Percentiles rank a stretch among this genome's conserved stretches.
These are phyloP conservation scores for Calypte anna DNA, from an alignment of 2,113 vertebrate genomes.

Conservation along the genomic window DNA sequence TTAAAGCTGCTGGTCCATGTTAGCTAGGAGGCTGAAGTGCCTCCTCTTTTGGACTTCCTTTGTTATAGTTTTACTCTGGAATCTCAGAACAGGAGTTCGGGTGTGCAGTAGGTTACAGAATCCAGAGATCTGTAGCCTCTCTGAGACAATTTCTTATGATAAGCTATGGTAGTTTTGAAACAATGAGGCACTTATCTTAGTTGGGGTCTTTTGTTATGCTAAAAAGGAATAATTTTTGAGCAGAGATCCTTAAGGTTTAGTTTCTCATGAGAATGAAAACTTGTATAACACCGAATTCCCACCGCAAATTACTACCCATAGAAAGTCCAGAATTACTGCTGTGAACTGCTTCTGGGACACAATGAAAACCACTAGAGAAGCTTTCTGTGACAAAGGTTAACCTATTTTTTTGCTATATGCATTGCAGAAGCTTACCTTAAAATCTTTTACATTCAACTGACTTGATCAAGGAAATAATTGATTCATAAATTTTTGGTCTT, in stretches of 20 bases:
- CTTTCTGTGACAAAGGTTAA: not conserved
- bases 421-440: not conserved
- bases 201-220: not conserved
- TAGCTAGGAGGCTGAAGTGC: not conserved
- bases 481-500: not conserved
- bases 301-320: not conserved
- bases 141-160: not conserved
- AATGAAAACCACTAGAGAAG: not conserved
- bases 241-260: not conserved
- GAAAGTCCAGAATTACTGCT: not conserved
- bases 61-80: not conserved
- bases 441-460: not conserved
- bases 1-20: not conserved
- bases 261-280: not conserved
- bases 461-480: not conserved
- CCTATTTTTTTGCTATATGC: not conserved
- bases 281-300: not conserved
- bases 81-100: not conserved
- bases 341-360: not conserved
- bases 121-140: not conserved
- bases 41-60: not conserved
- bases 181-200: not conserved
- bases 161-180: not conserved
- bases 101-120: not conserved
- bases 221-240: not conserved